A percentile compares a stretch with the other conserved stretches of the same genome.
Conservation (phyloP, 2,113 vertebrate species). For the Lagopus leucura region DNA sequence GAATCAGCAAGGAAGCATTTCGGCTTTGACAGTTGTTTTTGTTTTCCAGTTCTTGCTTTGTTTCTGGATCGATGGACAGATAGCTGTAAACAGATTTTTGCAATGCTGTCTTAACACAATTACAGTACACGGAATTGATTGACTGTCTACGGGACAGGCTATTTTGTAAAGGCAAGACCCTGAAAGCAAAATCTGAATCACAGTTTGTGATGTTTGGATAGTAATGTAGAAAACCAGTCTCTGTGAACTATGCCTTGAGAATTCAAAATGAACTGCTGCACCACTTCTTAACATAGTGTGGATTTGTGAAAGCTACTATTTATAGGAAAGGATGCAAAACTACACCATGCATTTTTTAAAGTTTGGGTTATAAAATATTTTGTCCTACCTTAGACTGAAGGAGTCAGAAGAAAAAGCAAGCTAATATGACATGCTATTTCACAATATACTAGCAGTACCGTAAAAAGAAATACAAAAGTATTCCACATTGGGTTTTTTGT, state of each 20-base stretch:
- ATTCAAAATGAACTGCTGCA: neutral
- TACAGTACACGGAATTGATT: slow-evolving; percentile 8
- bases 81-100: slow-evolving; percentile 41
- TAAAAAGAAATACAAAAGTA: neutral
- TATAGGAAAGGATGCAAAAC: neutral
- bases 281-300: neutral
- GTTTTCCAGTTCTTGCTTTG: neutral
- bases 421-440: neutral
- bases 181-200: neutral
- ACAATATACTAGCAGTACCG: neutral
- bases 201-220: neutral
- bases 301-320: neutral
- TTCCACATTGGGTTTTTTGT: neutral
- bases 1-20: neutral
- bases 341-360: neutral
- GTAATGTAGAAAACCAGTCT: neutral
- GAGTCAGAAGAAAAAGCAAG: neutral
- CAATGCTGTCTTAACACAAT: slow-evolving; percentile 28
- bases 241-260: neutral
- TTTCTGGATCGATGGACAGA: slow-evolving; percentile 57
- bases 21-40: slow-evolving; percentile 22
- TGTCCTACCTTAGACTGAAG: neutral
- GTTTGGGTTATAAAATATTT: neutral
- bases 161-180: slow-evolving; percentile 23
- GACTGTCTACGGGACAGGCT: slow-evolving; percentile 8